Evolutionary conservation across 2,113 vertebrate species (phyloP), one percentile per base, ranked within the genome.

Genomic region (Hemiprocne comata): DNA sequence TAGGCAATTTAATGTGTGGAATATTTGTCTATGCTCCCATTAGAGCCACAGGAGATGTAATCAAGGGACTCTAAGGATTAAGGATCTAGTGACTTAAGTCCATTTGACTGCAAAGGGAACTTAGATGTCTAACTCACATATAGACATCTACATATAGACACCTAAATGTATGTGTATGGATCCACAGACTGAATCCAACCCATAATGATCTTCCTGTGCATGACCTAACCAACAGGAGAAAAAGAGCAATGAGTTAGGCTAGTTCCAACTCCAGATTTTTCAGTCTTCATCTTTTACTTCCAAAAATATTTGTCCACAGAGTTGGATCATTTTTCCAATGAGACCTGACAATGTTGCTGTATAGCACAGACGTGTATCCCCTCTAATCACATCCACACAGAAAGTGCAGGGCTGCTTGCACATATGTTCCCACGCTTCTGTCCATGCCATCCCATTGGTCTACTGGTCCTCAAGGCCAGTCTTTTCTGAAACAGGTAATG

Each of bases 161-260:
- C 38, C 25, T 91, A 55, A 38, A 21, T 26, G 11, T 7, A 48
- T 1, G 4, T 11, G 4, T 38, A 29, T 54, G 38, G 6, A 17
- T 29, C 10, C 48, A 67, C 11, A 50, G 36, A 17, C 31, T 71
- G 36, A 78, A 44, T 42, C 19, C 66, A 74, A 46, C 13, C 46
- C 16, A 75, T 0, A 0, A 11, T 26, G 16, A 34, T 8, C 10
- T 26, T 58, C 36, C n/a, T 77, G 29, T 9, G 4, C 10, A 31
- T 34, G 44, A 60, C 14, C 2, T 2, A 42, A 73, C 13, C 13
- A 29, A 51, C 21, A 19, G 5, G 2, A 23, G 26, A 50, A 54
- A 72, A 34, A 74, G n/a, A 66, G 6, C 8, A 42, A 29, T 17
- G 2, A 4, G 4, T 29, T 70, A 48, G 20, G 18, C 7, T 42